phyloP scores from a whole-genome alignment of 2,888 invertebrate species.

The Lasioglossum figueresi region DNA sequence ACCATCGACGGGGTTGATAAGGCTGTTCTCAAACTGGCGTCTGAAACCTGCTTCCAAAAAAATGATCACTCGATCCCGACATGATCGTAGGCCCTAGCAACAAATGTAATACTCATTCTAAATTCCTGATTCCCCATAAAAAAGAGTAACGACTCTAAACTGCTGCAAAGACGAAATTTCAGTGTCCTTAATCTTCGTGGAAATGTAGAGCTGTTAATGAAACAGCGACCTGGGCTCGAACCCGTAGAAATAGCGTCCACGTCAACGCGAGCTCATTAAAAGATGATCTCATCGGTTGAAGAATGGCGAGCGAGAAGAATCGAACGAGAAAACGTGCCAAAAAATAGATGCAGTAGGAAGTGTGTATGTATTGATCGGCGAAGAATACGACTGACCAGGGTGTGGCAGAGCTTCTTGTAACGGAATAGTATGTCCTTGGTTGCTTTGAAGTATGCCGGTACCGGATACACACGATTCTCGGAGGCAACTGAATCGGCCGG shows the following conservation, averaged over 20 bases:
- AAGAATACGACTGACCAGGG: slow-evolving; percentile 36
- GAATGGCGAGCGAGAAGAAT: background rate
- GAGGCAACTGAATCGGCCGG: slow-evolving; percentile 42
- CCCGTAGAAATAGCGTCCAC: background rate
- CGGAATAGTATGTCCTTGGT: background rate
- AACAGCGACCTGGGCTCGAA: background rate
- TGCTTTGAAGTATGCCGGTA: slow-evolving; percentile 13
- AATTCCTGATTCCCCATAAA: background rate
- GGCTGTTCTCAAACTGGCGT: background rate
- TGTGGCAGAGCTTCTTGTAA: slow-evolving; percentile 53
- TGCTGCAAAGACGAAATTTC: background rate
- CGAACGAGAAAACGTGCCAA: background rate
- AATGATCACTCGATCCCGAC: background rate
- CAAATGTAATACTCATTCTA: background rate
- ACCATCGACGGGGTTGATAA: background rate
- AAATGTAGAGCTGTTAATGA: background rate
- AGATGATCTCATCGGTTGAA: slow-evolving; percentile 42
- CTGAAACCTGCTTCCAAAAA: background rate
- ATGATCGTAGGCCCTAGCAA: background rate
- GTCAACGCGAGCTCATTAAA: background rate
- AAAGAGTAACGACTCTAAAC: background rate
- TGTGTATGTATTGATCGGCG: slow-evolving; percentile 53
- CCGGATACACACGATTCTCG: slow-evolving; percentile 33
- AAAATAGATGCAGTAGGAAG: background rate
- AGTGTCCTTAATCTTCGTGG: background rate